Conservation (phyloP, 2,113 vertebrate genomes). For the Xiphophorus maculatus region DNA sequence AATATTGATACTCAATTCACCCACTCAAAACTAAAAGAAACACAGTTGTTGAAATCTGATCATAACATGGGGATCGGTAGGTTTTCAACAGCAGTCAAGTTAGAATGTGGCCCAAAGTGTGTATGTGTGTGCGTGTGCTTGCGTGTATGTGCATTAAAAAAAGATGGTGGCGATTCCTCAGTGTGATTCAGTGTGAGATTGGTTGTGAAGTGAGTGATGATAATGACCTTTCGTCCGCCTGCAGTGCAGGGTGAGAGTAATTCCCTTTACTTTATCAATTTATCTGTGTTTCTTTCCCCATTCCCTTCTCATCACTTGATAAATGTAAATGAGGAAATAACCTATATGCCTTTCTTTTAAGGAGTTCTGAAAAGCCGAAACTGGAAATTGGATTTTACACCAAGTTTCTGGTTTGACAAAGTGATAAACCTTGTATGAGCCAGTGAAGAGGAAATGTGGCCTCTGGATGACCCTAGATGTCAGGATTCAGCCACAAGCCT, state of each 20-base stretch:
- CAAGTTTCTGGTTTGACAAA: constrained; percentile 2
- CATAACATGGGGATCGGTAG: background rate
- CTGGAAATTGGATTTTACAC: constrained; percentile 28
- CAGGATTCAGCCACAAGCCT: constrained; percentile 3
- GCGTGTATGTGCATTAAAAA: constrained; percentile 35
- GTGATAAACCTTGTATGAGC: background rate
- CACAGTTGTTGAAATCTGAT: constrained; percentile 1
- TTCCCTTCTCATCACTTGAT: constrained; percentile 50
- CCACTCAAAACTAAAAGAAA: constrained; percentile 4
- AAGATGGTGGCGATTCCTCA: constrained; percentile 58
- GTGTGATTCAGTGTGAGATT: constrained; percentile 53
- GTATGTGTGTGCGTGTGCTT: constrained; percentile 24
- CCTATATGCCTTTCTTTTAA: constrained; percentile 9
- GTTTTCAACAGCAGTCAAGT: constrained; percentile 7
- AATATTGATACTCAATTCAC: background rate
- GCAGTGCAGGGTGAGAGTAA: constrained; percentile 60
- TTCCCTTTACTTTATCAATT: constrained; percentile 68
- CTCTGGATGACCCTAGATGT: background rate
- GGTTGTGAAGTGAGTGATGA: constrained; percentile 69
- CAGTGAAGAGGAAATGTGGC: background rate
- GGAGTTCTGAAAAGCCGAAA: background rate
- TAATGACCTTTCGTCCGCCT: constrained; percentile 70
- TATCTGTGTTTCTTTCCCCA: constrained; percentile 63
- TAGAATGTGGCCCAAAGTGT: background rate
- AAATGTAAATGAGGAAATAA: constrained; percentile 63